Percentiles rank a stretch among this genome's conserved stretches.
Conservation (phyloP, 2,113 vertebrate genomes). For the Casuarius casuarius region DNA sequence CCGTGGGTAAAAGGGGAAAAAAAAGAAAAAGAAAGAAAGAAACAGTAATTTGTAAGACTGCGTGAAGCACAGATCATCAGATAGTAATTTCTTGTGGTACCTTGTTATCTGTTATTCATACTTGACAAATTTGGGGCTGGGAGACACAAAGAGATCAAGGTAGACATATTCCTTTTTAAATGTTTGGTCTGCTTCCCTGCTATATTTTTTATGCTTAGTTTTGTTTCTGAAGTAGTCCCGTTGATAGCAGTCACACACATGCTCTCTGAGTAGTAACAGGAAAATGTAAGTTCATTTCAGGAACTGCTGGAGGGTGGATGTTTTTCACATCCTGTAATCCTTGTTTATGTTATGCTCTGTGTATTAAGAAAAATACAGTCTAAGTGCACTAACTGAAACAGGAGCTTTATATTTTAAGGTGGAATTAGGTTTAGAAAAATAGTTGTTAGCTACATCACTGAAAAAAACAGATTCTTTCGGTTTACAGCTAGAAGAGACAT, state of each 20-base stretch:
- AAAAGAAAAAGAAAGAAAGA: neutral
- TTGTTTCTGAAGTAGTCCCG: neutral
- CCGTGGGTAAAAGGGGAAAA: neutral
- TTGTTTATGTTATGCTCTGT: constrained; percentile 22
- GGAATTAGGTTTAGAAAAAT: neutral
- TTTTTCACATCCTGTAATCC: constrained; percentile 18
- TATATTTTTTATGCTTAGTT: neutral
- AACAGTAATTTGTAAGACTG: neutral
- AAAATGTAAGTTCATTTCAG: constrained; percentile 23
- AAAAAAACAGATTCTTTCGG: neutral
- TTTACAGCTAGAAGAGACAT: neutral
- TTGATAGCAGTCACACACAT: neutral
- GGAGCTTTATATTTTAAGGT: neutral
- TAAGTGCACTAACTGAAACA: neutral
- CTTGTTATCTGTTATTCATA: neutral
- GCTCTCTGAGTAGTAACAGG: neutral
- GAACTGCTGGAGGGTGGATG: constrained; percentile 3
- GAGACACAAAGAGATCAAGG: neutral
- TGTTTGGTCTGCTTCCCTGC: neutral
- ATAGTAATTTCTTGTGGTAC: constrained; percentile 1
- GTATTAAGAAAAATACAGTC: neutral
- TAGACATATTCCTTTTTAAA: neutral
- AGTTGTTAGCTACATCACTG: neutral
- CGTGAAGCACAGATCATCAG: constrained; percentile 4
- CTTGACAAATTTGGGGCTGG: neutral